phyloP scores from a whole-genome alignment of 2,888 invertebrate species.

The Teinopalpus imperialis region DNA sequence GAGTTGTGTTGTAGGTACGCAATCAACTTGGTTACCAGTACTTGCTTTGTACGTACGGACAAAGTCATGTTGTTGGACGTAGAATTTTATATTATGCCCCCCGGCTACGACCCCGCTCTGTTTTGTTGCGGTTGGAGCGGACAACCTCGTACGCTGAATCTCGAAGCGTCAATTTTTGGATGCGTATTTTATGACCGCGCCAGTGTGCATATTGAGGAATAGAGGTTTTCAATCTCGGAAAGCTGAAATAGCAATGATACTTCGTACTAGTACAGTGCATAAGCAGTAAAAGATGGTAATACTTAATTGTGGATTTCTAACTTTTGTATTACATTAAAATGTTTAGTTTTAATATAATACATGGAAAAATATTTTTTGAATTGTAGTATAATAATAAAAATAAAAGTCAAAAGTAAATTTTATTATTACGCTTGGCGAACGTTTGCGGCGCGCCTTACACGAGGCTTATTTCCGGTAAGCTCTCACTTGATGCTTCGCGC shows the following conservation, averaged over 20 bases:
- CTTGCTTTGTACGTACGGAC: conserved; percentile 23
- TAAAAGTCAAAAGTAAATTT: background rate
- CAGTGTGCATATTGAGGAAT: too few relatives aligned
- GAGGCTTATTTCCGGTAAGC: conserved; percentile 35
- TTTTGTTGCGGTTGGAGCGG: conserved; percentile 32
- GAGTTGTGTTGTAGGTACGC: conserved; percentile 28
- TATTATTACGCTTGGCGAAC: too few relatives aligned
- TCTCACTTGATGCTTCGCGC: conserved; percentile 26
- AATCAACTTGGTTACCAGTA: conserved; percentile 27
- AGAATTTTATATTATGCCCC: conserved; percentile 25
- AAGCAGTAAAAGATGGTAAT: too few relatives aligned
- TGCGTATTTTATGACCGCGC: conserved; percentile 1
- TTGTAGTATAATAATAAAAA: conserved; percentile 32
- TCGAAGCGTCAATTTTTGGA: background rate
- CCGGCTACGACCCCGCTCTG: conserved; percentile 11
- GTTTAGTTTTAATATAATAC: too few relatives aligned
- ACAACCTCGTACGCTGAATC: conserved; percentile 1
- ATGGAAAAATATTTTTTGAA: conserved; percentile 30
- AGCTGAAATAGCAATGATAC: too few relatives aligned
- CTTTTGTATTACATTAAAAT: too few relatives aligned
- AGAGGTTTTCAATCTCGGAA: too few relatives aligned
- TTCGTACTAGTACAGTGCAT: too few relatives aligned
- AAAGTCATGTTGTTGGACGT: conserved; percentile 21
- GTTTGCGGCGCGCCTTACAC: conserved; percentile 36
- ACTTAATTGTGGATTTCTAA: too few relatives aligned